Evolutionary conservation across 1,140 invertebrate species (phyloP).

Genomic region (Sweltsa coloradensis): DNA sequence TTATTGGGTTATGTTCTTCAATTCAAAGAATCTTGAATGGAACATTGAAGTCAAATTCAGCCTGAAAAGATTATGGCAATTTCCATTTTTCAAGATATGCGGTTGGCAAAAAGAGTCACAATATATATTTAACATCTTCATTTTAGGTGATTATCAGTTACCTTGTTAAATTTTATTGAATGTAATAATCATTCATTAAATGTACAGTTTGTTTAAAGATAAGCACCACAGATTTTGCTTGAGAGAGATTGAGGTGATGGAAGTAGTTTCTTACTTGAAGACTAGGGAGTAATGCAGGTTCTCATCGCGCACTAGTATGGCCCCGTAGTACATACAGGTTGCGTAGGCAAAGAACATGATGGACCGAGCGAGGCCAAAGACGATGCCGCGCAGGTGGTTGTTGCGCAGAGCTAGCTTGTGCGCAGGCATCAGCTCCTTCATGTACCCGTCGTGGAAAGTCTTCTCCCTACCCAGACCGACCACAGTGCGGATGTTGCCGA

Average conservation of each 20-base stretch:
- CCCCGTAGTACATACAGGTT: constrained; percentile 37
- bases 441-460: constrained; percentile 29
- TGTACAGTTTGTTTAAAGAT: not conserved
- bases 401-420: constrained; percentile 18
- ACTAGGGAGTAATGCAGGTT: constrained; percentile 30
- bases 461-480: constrained; percentile 34
- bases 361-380: constrained; percentile 34
- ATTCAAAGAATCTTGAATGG: too few species aligned
- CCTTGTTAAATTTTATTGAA: not conserved
- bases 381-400: constrained; percentile 30
- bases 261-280: constrained; percentile 32
- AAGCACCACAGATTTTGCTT: too few species aligned
- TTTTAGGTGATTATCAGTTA: too few species aligned
- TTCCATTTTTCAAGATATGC: too few species aligned
- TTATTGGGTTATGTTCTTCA: too few species aligned
- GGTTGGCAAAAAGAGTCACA: too few species aligned
- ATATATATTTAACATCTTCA: too few species aligned
- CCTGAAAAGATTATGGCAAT: too few species aligned
- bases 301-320: constrained; percentile 30
- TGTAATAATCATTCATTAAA: not conserved
- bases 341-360: constrained; percentile 39
- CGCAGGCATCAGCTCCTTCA: constrained; percentile 16
- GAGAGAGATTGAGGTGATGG: not conserved
- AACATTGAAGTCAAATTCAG: too few species aligned
- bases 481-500: constrained; percentile 41